Percentiles rank a stretch among this genome's conserved stretches.
phyloP scores from a whole-genome alignment of 1,140 invertebrate species.

The Dendroctonus valens region DNA sequence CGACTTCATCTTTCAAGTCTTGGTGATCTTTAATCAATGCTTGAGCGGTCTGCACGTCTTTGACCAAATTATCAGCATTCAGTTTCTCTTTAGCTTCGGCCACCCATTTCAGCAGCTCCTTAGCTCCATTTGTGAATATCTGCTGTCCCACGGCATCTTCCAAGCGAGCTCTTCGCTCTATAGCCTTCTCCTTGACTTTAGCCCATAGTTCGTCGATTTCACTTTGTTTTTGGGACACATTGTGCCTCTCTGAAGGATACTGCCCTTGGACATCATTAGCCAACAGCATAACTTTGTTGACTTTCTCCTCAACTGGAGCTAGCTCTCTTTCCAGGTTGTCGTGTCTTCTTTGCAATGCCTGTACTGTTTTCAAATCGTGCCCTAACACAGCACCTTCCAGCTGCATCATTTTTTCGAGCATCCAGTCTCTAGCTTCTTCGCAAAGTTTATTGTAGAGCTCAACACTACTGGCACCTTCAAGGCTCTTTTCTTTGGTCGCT shows the following conservation, averaged over 20 bases:
- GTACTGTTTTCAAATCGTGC: slow-evolving; percentile 85
- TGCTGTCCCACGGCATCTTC: slow-evolving; percentile 93
- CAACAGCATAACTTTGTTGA: slow-evolving; percentile 74
- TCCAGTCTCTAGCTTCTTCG: slow-evolving; percentile 91
- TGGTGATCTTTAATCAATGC: slow-evolving; percentile 86
- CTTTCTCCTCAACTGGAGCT: slow-evolving; percentile 87
- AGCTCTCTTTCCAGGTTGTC: slow-evolving; percentile 88
- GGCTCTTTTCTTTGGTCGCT: slow-evolving; percentile 83
- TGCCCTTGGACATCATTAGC: slow-evolving; percentile 84
- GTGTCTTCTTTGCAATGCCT: slow-evolving; percentile 84
- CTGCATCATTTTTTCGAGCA: slow-evolving; percentile 88
- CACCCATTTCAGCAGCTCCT: slow-evolving; percentile 78
- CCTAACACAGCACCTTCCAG: slow-evolving; percentile 76
- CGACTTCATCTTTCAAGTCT: slow-evolving; percentile 89
- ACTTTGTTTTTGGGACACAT: slow-evolving; percentile 80
- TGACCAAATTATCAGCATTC: slow-evolving; percentile 76
- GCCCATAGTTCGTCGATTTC: slow-evolving; percentile 88
- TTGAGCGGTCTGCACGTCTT: slow-evolving; percentile 89
- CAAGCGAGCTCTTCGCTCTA: slow-evolving; percentile 73
- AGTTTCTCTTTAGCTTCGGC: slow-evolving; percentile 76
- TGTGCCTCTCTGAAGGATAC: slow-evolving; percentile 85
- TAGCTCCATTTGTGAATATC: slow-evolving; percentile 87
- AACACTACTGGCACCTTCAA: slow-evolving; percentile 82
- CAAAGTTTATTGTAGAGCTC: slow-evolving; percentile 92
- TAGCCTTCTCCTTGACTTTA: slow-evolving; percentile 80